Base-by-base conservation (phyloP, 2,113 vertebrate species). In the Chamaea fasciata region DNA sequence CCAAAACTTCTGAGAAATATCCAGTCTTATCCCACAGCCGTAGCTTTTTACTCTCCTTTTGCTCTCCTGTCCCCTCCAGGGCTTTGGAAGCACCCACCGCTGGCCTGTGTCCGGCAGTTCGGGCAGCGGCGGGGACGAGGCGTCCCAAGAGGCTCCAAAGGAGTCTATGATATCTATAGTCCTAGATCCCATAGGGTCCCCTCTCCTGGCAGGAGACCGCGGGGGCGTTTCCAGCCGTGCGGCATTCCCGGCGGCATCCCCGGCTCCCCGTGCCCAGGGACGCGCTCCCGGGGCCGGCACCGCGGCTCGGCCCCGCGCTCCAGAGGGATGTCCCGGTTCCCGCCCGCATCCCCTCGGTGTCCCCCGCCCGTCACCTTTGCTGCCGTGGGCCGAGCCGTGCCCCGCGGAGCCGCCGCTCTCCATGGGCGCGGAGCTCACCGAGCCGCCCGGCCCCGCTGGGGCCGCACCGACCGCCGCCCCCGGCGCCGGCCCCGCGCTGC, bases 31-130 rank as follows among this genome's bases (percentile, higher is more conserved):
- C 24, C 44, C 41, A 14, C 37, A 30, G 50, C 1, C 5, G 18
- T 18, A 53, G 41, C 11, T 41, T 27, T 65, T 30, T 15, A 4
- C 17, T 2, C 27, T 49, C 39, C 28, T 63, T n/a, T 37, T 17
- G 23, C 16, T 49, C 9, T 11, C n/a, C 22, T 3, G 20, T 35
- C 24, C 24, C 42, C 30, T 15, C 21, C 50, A 23, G 27, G 7
- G 33, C 22, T 31, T 7, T 17, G 28, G 37, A 19, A 82, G 75
- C 37, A 33, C 30, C 23, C 49, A 15, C 24, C 5, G 3, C 41
- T 4, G 2, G 18, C 2, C 1, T 0, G 2, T 10, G 3, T 2
- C 11, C 21, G 8, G 6, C 52, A 14, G 8, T 0, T 4, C 7
- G 27, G 46, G 44, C 8, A 3, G 27, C 0, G 0, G 30, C 10